Conservation (phyloP, 1,140 invertebrate genomes). For the Microplitis mediator region DNA sequence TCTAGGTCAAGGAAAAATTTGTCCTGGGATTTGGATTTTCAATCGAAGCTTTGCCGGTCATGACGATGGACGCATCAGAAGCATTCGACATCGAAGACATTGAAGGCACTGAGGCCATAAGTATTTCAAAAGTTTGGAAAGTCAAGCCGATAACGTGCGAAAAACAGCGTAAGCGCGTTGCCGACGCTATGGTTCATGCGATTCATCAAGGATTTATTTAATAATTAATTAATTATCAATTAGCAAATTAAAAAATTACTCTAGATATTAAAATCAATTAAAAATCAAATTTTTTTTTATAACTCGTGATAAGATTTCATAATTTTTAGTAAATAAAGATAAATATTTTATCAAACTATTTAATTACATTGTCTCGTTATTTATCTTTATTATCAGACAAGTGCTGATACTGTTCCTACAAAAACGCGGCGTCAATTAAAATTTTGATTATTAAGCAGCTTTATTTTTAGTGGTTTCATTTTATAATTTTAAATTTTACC, state of each 20-base stretch:
- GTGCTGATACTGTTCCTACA: too few species aligned
- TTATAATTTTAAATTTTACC: too few species aligned
- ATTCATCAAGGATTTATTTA: slow-evolving; percentile 23
- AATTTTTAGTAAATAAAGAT: too few species aligned
- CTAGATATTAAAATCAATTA: too few species aligned
- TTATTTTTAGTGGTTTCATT: too few species aligned
- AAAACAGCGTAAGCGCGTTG: slow-evolving; percentile 52
- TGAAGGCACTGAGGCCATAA: slow-evolving; percentile 47
- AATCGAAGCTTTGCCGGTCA: slow-evolving; percentile 68
- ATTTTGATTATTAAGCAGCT: too few species aligned
- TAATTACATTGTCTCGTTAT: too few species aligned
- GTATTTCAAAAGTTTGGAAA: slow-evolving; percentile 49
- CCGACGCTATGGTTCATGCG: slow-evolving; percentile 22
- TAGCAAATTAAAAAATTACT: neutral
- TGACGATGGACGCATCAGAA: slow-evolving; percentile 66
- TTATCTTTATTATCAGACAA: too few species aligned
- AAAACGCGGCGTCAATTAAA: too few species aligned
- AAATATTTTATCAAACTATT: too few species aligned
- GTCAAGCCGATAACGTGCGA: slow-evolving; percentile 46
- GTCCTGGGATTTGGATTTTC: slow-evolving; percentile 68
- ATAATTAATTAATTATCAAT: neutral
- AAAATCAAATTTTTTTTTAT: too few species aligned
- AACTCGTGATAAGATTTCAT: too few species aligned
- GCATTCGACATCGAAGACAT: slow-evolving; percentile 67
- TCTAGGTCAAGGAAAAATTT: slow-evolving; percentile 66